Evolutionary conservation across 2,888 invertebrate species (phyloP), one percentile per base, ranked within the genome.

Genomic region (Trissolcus brochymenae): DNA sequence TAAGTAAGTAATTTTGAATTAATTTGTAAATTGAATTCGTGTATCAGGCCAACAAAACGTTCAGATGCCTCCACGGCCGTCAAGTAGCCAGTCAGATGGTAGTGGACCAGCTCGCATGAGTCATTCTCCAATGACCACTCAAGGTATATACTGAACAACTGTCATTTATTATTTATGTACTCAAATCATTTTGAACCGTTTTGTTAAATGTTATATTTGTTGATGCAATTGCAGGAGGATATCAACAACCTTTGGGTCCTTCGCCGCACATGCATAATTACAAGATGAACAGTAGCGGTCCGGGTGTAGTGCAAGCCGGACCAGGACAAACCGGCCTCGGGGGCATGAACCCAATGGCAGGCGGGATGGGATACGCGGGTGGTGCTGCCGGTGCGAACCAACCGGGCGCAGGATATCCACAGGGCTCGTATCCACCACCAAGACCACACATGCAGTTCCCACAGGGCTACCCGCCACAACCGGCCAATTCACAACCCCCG

Each of bases 61-160:
- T 94, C 95, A 96, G 91, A 97, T 97, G 95, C 97, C 97, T 90
- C 96, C 96, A 89, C 94, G 97, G 89, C 97, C 97, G 90, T 95
- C 97, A 87, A 97, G 97, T 90, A 88, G 88, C 84, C 89, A 91
- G 86, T 91, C 91, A 76, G 91, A 91, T 86, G 90, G 91, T 86
- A 90, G 91, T 87, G 92, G 92, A 86, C 92, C 92, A 84, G 91
- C 91, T 84, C 91, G 93, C 82, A 92, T 94, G 91, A 93, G 92
- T 89, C 93, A 93, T 87, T 93, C 94, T 81, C 93, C 94, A 80
- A 93, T 94, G 92, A 91, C 92, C 84, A 91, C 91, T 81, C 92
- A 92, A 90, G 90, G 91, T 90, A 85, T 17, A 51, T 9, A 53
- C 19, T 46, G 25, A 59, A 29, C 49, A 16, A 25, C 35, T 46